These are phyloP conservation scores for Epirrita christyi DNA, from an alignment of 2,888 invertebrate genomes.

Conservation along the genomic window DNA sequence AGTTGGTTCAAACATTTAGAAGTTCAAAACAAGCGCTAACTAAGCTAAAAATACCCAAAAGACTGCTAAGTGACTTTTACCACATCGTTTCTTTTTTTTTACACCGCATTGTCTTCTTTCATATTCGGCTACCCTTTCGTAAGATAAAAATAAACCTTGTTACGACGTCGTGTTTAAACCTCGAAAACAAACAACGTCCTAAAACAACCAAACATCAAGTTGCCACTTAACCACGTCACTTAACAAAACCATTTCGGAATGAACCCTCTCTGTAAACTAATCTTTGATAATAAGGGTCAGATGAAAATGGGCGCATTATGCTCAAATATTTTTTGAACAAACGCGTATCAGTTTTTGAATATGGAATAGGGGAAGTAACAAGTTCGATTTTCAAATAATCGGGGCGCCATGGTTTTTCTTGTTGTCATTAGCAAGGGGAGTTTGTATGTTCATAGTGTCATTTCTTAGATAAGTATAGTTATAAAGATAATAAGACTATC, in stretches of 20 bases:
- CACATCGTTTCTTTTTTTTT: slow-evolving; percentile 29
- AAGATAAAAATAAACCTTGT: slow-evolving; percentile 76
- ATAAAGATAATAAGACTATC: slow-evolving; percentile 7
- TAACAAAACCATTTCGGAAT: slow-evolving; percentile 66
- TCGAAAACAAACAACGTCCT: slow-evolving; percentile 73
- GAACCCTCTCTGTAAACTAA: slow-evolving; percentile 46
- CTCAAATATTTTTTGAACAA: slow-evolving; percentile 69
- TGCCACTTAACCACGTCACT: slow-evolving; percentile 79
- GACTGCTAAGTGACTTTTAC: slow-evolving; percentile 28
- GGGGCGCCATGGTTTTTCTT: slow-evolving; percentile 22
- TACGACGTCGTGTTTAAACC: slow-evolving; percentile 73
- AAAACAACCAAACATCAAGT: slow-evolving; percentile 80
- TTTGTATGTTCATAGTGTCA: slow-evolving; percentile 14
- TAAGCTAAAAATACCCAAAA: slow-evolving; percentile 20
- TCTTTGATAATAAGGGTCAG: slow-evolving; percentile 41
- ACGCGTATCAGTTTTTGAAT: slow-evolving; percentile 72
- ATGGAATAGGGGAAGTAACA: slow-evolving; percentile 65
- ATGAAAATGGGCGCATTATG: slow-evolving; percentile 50
- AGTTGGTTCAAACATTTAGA: slow-evolving; percentile 2
- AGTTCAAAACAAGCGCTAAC: slow-evolving; percentile 20
- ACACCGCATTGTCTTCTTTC: slow-evolving; percentile 35
- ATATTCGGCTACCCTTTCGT: slow-evolving; percentile 49
- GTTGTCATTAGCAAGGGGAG: not conserved
- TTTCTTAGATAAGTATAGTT: not conserved
- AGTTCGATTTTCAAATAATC: slow-evolving; percentile 66